phyloP scores from a whole-genome alignment of 2,888 invertebrate genomes.

The Choristoneura rosaceana region DNA sequence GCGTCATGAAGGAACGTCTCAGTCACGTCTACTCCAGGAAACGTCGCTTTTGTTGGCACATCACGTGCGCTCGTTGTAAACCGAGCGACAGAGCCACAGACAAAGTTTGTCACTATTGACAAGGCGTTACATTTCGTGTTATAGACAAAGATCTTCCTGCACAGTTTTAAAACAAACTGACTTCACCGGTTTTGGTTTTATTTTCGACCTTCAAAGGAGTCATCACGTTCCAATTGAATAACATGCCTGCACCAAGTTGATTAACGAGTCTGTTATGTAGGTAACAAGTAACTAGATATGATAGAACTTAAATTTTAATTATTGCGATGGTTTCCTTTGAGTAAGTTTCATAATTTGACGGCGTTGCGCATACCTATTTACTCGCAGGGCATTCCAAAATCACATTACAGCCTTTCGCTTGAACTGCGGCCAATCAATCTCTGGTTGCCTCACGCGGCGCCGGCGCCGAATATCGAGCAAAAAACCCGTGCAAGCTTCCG shows the following conservation, averaged over 20 bases:
- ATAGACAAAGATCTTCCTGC: neutral
- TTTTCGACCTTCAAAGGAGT: neutral
- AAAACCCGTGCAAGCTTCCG: conserved; percentile 30
- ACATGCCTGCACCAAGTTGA: neutral
- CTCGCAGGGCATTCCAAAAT: conserved; percentile 20
- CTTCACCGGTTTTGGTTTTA: too few species aligned
- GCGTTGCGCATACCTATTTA: conserved; percentile 9
- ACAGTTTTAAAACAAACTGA: neutral
- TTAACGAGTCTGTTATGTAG: neutral
- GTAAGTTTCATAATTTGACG: conserved; percentile 21
- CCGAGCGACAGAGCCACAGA: conserved; percentile 3
- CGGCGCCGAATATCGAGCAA: conserved; percentile 21
- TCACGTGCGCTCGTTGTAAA: neutral
- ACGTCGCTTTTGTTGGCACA: neutral
- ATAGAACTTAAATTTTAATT: neutral
- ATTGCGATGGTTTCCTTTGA: conserved; percentile 21
- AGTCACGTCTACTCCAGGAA: neutral
- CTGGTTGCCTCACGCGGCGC: conserved; percentile 16
- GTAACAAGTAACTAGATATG: neutral
- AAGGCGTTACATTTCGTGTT: conserved; percentile 7
- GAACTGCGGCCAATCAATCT: conserved; percentile 13
- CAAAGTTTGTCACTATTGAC: conserved; percentile 13
- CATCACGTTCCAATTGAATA: neutral
- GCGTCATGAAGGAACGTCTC: conserved; percentile 13
- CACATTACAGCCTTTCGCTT: conserved; percentile 25